Conservation (phyloP, 1,140 invertebrate species). For the Callitettix versicolor region DNA sequence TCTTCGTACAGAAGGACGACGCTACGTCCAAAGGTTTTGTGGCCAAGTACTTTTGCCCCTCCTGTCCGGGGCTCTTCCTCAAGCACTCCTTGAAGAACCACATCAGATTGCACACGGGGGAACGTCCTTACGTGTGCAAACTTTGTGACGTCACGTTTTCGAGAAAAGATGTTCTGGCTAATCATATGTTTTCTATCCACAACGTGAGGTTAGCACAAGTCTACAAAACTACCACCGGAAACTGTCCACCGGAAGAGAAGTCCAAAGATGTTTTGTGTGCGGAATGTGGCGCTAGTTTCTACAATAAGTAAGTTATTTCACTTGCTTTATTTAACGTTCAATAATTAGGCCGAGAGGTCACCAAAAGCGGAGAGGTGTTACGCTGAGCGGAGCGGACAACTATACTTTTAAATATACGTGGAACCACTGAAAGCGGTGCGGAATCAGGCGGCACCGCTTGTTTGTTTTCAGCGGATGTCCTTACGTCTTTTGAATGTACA, state of each 20-base stretch:
- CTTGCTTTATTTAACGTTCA: too few species aligned
- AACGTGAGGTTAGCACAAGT: not conserved
- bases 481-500: too few species aligned
- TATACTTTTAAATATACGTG: too few species aligned
- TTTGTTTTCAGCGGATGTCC: too few species aligned
- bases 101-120: conserved; percentile 59
- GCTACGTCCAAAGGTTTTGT: conserved; percentile 24
- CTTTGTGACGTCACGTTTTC: conserved; percentile 53
- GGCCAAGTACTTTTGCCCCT: conserved; percentile 7
- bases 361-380: too few species aligned
- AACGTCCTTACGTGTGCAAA: conserved; percentile 58
- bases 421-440: too few species aligned
- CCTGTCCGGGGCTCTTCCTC: conserved; percentile 38
- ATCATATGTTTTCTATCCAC: conserved; percentile 2
- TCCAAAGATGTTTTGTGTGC: not conserved
- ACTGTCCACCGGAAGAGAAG: not conserved
- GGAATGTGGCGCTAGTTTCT: conserved; percentile 12
- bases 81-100: conserved; percentile 58
- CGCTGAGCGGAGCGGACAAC: too few species aligned
- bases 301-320: conserved; percentile 16
- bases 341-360: too few species aligned
- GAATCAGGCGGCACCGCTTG: too few species aligned
- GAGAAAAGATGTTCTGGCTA: conserved; percentile 42
- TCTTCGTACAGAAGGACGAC: conserved; percentile 14
- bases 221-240: not conserved